Evolutionary conservation across 2,888 invertebrate genomes (phyloP), one percentile per base, ranked within the genome.

Genomic region (Stenotaenia linearis): DNA sequence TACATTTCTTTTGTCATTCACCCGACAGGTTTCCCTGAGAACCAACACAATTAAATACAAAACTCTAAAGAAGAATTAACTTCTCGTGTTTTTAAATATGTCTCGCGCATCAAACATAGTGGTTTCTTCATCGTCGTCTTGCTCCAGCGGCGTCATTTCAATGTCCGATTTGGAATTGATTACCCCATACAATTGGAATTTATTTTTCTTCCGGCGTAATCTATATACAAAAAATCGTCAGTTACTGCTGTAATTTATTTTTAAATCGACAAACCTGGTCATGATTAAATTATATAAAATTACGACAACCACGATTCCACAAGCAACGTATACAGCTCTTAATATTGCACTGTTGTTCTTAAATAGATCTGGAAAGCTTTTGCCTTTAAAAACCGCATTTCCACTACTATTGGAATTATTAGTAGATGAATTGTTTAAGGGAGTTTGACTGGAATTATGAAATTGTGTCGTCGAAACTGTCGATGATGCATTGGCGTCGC

Each of bases 41-140:
- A n/a, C n/a, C n/a, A n/a, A n/a, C n/a, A n/a, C n/a, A n/a, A n/a
- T n/a, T n/a, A n/a, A n/a, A n/a, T n/a, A n/a, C n/a, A n/a, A n/a
- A n/a, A n/a, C n/a, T n/a, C n/a, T n/a, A n/a, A n/a, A n/a, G n/a
- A n/a, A n/a, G n/a, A n/a, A n/a, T n/a, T 56, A 56, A n/a, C 56
- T 56, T 56, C 56, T 10, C 56, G 56, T 5, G 23, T 10, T 15
- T 56, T 23, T 56, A 32, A 75, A 75, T 15, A 25, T 25, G n/a
- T n/a, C n/a, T n/a, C 15, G 15, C 6, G 35, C 77, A 18, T 77
- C 77, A 21, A 77, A 77, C 77, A 77, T 21, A 1, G 77, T 77
- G 18, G 35, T 23, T 77, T 77, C 77, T n/a, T 77, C 77, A n/a
- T 56, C 56, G 12, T 77, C 77, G 18, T 37, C 77, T 35, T 77